A percentile compares a stretch with the other conserved stretches of the same genome.
Evolutionary conservation across 2,113 vertebrate species (phyloP).

Genomic region (Rhinolophus sinicus): DNA sequence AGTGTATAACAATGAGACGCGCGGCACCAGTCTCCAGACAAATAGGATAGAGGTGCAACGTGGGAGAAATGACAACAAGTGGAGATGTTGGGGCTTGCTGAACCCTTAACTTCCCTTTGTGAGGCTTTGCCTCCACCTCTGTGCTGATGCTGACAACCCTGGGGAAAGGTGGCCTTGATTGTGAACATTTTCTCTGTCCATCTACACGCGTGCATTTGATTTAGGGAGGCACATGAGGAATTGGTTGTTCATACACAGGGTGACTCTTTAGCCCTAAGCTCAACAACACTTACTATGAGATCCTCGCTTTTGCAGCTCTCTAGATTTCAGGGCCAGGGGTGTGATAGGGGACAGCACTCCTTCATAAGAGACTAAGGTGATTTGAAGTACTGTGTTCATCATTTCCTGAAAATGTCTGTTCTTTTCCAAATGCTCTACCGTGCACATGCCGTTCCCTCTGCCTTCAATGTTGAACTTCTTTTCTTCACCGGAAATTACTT

Average conservation of each 20-base stretch:
- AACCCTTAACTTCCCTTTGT: neutral
- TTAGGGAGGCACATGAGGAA: neutral
- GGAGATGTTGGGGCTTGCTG: neutral
- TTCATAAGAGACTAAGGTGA: neutral
- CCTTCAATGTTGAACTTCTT: neutral
- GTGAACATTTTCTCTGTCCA: neutral
- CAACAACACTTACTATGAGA: neutral
- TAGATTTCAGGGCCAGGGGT: neutral
- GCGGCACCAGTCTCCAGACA: neutral
- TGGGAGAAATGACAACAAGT: neutral
- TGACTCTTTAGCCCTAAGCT: neutral
- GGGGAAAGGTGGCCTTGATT: neutral
- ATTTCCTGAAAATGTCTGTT: neutral
- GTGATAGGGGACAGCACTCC: neutral
- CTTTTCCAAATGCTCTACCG: neutral
- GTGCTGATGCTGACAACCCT: neutral
- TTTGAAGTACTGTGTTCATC: neutral
- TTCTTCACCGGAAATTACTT: neutral
- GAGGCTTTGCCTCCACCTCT: neutral
- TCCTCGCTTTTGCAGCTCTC: neutral
- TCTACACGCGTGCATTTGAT: neutral
- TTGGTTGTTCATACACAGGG: neutral
- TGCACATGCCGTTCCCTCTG: neutral
- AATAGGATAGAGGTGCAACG: neutral
- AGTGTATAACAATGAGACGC: accelerated